phyloP scores from a whole-genome alignment of 2,888 invertebrate genomes.

The Argynnis bischoffii region DNA sequence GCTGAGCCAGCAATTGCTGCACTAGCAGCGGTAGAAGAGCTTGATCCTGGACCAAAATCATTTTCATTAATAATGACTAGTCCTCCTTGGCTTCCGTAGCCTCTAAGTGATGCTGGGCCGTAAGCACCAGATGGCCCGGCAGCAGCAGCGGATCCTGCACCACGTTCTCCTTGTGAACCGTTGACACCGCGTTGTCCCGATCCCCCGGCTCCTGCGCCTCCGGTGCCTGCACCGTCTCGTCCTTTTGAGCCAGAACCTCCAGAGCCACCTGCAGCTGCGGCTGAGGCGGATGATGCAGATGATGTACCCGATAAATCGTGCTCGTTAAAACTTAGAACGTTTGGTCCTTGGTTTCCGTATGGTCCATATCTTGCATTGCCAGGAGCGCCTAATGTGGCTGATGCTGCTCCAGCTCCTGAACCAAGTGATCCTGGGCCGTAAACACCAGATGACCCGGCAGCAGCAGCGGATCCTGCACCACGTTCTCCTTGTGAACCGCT shows the following conservation, averaged over 20 bases:
- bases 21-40: slow-evolving; percentile 14
- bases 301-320: neutral
- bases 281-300: neutral
- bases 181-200: too few relatives aligned
- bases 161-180: too few relatives aligned
- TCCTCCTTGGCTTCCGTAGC: neutral
- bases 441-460: too few relatives aligned
- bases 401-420: neutral
- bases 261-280: neutral
- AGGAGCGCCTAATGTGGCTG: slow-evolving; percentile 7
- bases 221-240: slow-evolving; percentile 7
- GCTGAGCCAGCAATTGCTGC: slow-evolving; percentile 14
- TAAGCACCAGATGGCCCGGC: neutral
- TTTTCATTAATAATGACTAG: slow-evolving; percentile 9
- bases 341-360: slow-evolving; percentile 1
- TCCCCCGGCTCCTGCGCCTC: slow-evolving; percentile 7
- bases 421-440: too few relatives aligned
- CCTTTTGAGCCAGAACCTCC: neutral
- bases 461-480: too few relatives aligned
- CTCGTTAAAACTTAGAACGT: slow-evolving; percentile 4
- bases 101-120: neutral
- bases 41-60: slow-evolving; percentile 6
- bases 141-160: neutral
- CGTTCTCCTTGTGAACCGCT: too few relatives aligned
- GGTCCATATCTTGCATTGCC: slow-evolving; percentile 8